phyloP scores from a whole-genome alignment of 2,113 vertebrate genomes.

The Caranx ignobilis region DNA sequence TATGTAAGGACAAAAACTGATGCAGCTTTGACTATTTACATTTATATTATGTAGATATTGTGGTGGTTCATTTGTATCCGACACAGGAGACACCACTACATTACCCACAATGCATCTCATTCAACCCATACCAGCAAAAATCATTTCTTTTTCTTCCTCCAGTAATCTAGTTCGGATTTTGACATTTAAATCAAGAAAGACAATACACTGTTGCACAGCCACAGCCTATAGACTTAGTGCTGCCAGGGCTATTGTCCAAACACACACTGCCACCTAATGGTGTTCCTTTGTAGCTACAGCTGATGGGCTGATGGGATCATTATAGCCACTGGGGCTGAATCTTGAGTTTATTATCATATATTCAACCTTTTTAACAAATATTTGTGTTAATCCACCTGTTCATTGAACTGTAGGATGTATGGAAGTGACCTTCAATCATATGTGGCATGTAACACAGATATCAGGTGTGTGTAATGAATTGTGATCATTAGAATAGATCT shows the following conservation, averaged over 20 bases:
- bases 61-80: background rate
- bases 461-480: too few species aligned
- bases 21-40: background rate
- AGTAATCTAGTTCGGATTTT: background rate
- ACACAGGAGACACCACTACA: background rate
- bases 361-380: background rate
- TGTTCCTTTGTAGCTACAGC: conserved; percentile 28
- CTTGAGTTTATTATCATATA: background rate
- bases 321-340: background rate
- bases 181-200: background rate
- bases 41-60: background rate
- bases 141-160: background rate
- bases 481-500: too few species aligned
- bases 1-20: background rate
- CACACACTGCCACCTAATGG: conserved; percentile 60
- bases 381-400: background rate
- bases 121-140: background rate
- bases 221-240: background rate
- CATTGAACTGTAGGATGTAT: background rate
- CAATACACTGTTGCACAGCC: too few species aligned
- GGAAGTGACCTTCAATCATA: too few species aligned
- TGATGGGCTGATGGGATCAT: background rate
- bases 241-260: background rate
- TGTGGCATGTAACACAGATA: too few species aligned
- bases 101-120: background rate